Percentiles rank a stretch among this genome's conserved stretches.
Evolutionary conservation across 2,113 vertebrate genomes (phyloP).

Genomic region (Pedionomus torquatus): DNA sequence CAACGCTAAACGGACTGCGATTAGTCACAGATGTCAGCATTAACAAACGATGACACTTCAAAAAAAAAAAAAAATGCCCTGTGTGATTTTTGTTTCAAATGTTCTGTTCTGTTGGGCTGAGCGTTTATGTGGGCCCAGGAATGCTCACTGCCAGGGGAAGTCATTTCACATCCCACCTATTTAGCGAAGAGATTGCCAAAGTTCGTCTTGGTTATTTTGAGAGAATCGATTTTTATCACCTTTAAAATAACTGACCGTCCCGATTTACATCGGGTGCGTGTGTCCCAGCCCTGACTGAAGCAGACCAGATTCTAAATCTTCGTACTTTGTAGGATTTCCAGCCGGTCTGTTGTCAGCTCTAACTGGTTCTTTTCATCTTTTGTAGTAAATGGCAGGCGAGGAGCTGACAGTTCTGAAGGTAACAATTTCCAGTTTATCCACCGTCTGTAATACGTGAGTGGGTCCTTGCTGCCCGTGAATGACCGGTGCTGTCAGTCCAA

Average conservation of each 20-base stretch:
- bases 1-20: not conserved
- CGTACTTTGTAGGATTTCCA: not conserved
- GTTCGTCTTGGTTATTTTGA: not conserved
- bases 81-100: conserved; percentile 1
- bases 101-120: not conserved
- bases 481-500: not conserved
- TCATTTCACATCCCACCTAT: conserved; percentile 31
- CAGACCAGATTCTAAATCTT: not conserved
- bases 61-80: not conserved
- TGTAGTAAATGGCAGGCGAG: conserved; percentile 32
- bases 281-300: not conserved
- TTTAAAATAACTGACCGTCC: not conserved
- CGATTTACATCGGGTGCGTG: not conserved
- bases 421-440: conserved; percentile 34
- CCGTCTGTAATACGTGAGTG: not conserved
- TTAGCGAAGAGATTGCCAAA: conserved; percentile 28
- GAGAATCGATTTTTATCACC: not conserved
- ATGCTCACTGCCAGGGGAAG: conserved; percentile 11
- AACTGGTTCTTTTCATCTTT: conserved; percentile 15
- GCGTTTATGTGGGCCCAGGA: not conserved
- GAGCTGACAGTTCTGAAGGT: conserved; percentile 7
- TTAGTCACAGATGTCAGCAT: not conserved
- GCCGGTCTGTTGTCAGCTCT: conserved; percentile 8
- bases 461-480: not conserved
- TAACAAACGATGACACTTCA: not conserved